Conservation (phyloP, 2,888 invertebrate species). For the Pristionchus arcanus region DNA sequence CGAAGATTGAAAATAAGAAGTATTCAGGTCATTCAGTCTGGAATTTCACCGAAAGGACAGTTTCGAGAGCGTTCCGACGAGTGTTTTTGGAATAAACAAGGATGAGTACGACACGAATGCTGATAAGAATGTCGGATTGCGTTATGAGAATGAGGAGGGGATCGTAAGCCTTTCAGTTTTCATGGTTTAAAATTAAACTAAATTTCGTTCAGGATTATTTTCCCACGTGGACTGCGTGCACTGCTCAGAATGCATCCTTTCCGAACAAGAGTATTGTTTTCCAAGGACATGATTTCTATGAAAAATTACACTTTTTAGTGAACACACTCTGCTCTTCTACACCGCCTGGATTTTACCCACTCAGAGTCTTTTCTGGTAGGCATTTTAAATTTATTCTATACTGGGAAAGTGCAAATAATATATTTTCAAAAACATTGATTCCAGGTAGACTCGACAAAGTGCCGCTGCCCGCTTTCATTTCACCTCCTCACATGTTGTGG, state of each 20-base stretch:
- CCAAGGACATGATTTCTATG: no score
- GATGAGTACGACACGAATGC: conserved; percentile 24
- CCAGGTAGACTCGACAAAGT: background rate
- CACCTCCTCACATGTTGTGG: background rate
- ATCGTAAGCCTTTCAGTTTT: background rate
- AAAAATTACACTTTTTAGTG: background rate
- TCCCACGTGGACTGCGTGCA: background rate
- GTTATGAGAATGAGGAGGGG: conserved; percentile 24
- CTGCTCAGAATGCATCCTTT: background rate
- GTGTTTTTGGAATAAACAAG: background rate
- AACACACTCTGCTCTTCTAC: background rate
- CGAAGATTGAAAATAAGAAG: background rate
- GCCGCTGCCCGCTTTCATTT: background rate
- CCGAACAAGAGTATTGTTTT: no score
- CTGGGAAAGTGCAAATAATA: no score
- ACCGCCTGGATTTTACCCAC: background rate
- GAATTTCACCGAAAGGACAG: background rate
- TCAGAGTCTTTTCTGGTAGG: background rate
- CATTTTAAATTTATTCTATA: background rate
- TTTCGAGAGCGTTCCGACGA: background rate
- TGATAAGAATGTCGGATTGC: background rate
- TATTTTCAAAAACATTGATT: no score
- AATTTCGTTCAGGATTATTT: background rate
- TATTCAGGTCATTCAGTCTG: background rate
- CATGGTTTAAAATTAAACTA: background rate